phyloP scores from a whole-genome alignment of 1,140 invertebrate genomes.

The Danaus melanippus region DNA sequence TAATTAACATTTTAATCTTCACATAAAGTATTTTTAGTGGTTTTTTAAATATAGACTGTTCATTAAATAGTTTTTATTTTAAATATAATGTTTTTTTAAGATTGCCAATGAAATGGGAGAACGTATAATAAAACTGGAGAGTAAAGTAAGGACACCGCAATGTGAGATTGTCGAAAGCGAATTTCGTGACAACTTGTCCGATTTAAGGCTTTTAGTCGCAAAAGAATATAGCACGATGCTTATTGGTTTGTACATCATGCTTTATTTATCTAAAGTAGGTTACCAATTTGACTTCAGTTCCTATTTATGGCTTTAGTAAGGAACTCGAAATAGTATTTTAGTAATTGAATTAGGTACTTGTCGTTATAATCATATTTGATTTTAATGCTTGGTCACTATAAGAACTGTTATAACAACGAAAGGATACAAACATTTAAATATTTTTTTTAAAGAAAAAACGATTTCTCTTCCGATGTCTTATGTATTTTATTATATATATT shows the following conservation, averaged over 20 bases:
- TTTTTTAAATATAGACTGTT: too few species aligned
- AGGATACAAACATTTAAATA: too few species aligned
- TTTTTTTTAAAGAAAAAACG: too few species aligned
- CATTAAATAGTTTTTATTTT: neutral
- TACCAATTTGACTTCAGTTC: neutral
- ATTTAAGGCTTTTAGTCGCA: conserved; percentile 73
- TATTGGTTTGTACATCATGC: conserved; percentile 44
- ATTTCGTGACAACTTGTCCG: conserved; percentile 72
- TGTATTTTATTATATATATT: too few species aligned
- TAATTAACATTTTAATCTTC: neutral
- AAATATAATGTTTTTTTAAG: conserved; percentile 32
- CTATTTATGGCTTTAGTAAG: neutral
- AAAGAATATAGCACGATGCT: conserved; percentile 75
- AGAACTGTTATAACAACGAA: too few species aligned
- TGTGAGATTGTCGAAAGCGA: conserved; percentile 70
- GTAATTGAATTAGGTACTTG: neutral
- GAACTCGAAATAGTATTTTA: neutral
- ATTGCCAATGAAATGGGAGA: conserved; percentile 71
- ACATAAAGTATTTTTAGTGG: neutral
- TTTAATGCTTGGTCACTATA: neutral
- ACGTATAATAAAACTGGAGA: conserved; percentile 70
- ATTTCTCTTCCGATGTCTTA: too few species aligned
- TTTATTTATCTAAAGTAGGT: neutral
- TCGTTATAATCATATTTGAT: neutral
- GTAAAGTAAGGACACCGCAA: conserved; percentile 73